Evolutionary conservation across 2,113 vertebrate species (phyloP), one percentile per base, ranked within the genome.

Genomic region (Sialia sialis): DNA sequence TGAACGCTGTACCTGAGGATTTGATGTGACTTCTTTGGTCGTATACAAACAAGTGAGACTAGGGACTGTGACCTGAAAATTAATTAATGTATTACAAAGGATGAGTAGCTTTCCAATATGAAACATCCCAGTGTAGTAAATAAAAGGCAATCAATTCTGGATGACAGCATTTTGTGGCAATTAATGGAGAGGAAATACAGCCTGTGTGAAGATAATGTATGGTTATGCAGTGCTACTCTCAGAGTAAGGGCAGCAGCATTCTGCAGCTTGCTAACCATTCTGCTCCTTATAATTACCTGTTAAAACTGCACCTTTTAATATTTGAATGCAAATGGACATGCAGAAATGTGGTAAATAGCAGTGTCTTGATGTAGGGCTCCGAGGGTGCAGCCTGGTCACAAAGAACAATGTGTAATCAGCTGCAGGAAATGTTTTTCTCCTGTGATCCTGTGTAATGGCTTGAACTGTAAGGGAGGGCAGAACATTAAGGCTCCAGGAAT

Each of bases 391-490:
- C 73, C 81, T 77, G 87, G 77, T 92, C 85, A 43, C 77, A 74
- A 60, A 58, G 48, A 85, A 3, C 13, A 25, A 66, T 39, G 86
- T 58, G 69, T 77, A 79, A 87, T 66, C 19, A 25, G 74, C 81
- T 94, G 87, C 96, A 96, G 94, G 94, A 97, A 96, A 59, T 87
- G 74, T 63, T 96, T 96, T 97, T 79, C 80, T 81, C 72, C 64
- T 70, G 43, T 76, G 95, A 93, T 89, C 59, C 44, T 13, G 46
- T n/a, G 66, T 85, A 80, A 84, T 91, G 56, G 52, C 73, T 89
- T 70, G 34, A 95, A 27, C 41, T 51, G 62, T 16, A 32, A 66
- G 87, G 90, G 74, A 89, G 62, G 36, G 73, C 62, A 93, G 86
- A 52, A 25, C 85, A 77, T 67, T 80, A 49, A 74, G 48, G 90